phyloP scores from a whole-genome alignment of 2,888 invertebrate genomes.

The Trissonchulus latispiculum region DNA sequence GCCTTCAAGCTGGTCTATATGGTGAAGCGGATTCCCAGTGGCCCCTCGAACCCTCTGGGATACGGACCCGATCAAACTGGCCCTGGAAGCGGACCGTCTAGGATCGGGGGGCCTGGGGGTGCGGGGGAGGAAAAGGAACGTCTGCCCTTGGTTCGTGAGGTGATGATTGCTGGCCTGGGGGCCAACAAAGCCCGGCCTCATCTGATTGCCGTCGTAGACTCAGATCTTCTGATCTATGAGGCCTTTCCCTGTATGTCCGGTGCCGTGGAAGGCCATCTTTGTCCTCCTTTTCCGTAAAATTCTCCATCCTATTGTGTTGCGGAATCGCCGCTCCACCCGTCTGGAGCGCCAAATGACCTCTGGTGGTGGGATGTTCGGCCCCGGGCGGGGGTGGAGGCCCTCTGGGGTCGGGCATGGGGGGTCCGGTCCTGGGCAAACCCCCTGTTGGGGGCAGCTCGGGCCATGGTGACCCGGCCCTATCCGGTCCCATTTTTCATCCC shows the following conservation, averaged over 20 bases:
- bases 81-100: constrained; percentile 7
- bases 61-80: constrained; percentile 29
- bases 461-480: too few species aligned
- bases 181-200: constrained; percentile 68
- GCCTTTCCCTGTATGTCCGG: constrained; percentile 50
- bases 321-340: constrained; percentile 12
- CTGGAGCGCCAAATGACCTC: too few species aligned
- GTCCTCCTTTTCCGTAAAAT: constrained; percentile 20
- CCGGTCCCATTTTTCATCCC: constrained; percentile 50
- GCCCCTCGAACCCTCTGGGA: constrained; percentile 54
- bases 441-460: neutral
- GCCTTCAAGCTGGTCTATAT: constrained; percentile 72
- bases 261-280: constrained; percentile 18
- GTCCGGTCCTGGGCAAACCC: too few species aligned
- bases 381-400: too few species aligned
- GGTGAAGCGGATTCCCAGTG: constrained; percentile 58
- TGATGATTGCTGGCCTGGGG: constrained; percentile 70
- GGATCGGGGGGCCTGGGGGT: constrained; percentile 8
- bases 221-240: constrained; percentile 63
- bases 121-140: constrained; percentile 22
- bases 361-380: too few species aligned
- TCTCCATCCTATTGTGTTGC: neutral
- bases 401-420: too few species aligned
- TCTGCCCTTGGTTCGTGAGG: constrained; percentile 37
- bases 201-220: constrained; percentile 52